phyloP scores from a whole-genome alignment of 2,888 invertebrate species.

The Brachypalpus laphriformis region DNA sequence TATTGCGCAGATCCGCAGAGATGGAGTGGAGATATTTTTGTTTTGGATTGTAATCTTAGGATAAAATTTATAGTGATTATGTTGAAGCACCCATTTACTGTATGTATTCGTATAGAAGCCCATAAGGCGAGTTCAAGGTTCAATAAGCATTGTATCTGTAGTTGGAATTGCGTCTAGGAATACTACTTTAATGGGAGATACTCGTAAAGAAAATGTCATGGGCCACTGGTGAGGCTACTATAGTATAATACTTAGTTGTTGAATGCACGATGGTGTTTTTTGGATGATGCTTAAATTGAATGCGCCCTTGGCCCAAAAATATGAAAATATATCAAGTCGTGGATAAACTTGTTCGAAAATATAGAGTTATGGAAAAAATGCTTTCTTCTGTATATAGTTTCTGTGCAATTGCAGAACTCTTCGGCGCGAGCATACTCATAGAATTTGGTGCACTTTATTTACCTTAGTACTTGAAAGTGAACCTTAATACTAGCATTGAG shows the following conservation, averaged over 20 bases:
- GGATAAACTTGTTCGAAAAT: too few relatives aligned
- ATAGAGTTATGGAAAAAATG: too few relatives aligned
- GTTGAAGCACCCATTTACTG: constrained; percentile 31
- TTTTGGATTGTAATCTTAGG: constrained; percentile 60
- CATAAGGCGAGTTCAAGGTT: constrained; percentile 28
- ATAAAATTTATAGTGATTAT: constrained; percentile 68
- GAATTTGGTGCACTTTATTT: too few relatives aligned
- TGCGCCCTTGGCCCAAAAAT: too few relatives aligned
- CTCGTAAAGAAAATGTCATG: constrained; percentile 14
- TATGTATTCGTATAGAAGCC: background rate
- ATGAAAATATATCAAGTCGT: too few relatives aligned
- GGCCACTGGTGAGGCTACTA: background rate
- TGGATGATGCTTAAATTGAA: too few relatives aligned
- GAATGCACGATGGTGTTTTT: too few relatives aligned
- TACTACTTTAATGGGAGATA: constrained; percentile 6
- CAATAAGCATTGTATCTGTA: background rate
- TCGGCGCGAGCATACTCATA: too few relatives aligned
- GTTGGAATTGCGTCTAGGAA: constrained; percentile 2
- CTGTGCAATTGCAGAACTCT: too few relatives aligned
- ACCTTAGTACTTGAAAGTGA: too few relatives aligned
- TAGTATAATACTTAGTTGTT: background rate
- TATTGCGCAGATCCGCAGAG: constrained; percentile 59
- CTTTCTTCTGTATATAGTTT: too few relatives aligned
- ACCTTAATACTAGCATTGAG: too few relatives aligned
- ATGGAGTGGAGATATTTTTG: constrained; percentile 46